Evolutionary conservation across 23 tunicate genomes (phyloP).

Genomic region (Styela clava): DNA sequence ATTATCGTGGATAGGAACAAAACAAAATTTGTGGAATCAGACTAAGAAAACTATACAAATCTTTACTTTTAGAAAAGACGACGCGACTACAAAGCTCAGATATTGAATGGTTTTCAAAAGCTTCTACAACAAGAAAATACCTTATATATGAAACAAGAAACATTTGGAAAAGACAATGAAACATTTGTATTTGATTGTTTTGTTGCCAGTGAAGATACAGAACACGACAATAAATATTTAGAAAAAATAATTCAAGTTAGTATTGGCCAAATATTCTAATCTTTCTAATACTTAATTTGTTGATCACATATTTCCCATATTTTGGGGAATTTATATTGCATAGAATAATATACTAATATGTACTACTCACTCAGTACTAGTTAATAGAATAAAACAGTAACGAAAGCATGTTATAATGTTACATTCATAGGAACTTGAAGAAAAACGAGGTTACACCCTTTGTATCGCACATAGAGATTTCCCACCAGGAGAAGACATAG

Average conservation of each 20-base stretch:
- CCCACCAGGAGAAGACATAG: constrained; percentile 55
- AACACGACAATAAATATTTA: constrained; percentile 49
- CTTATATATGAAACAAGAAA: neutral
- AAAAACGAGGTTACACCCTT: constrained; percentile 40
- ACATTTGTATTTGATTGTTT: constrained; percentile 68
- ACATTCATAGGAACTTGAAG: constrained; percentile 74
- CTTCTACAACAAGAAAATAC: constrained; percentile 43
- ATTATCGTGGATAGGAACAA: too few species aligned
- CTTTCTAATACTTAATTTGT: too few species aligned
- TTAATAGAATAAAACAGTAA: too few species aligned
- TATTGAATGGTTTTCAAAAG: constrained; percentile 57
- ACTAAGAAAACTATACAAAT: too few species aligned
- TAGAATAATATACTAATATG: too few species aligned
- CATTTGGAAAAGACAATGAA: neutral
- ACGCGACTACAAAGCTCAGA: constrained; percentile 53
- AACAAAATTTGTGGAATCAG: too few species aligned
- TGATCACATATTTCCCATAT: too few species aligned
- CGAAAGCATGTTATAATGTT: too few species aligned
- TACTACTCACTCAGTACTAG: too few species aligned
- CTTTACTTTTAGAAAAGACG: constrained; percentile 27
- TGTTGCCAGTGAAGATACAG: constrained; percentile 43
- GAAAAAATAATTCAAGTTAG: constrained; percentile 58
- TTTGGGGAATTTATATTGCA: too few species aligned
- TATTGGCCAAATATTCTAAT: too few species aligned
- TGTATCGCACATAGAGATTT: constrained; percentile 81